Evolutionary conservation across 2,113 vertebrate species (phyloP), one percentile per base, ranked within the genome.

Genomic region (Macaca mulatta): DNA sequence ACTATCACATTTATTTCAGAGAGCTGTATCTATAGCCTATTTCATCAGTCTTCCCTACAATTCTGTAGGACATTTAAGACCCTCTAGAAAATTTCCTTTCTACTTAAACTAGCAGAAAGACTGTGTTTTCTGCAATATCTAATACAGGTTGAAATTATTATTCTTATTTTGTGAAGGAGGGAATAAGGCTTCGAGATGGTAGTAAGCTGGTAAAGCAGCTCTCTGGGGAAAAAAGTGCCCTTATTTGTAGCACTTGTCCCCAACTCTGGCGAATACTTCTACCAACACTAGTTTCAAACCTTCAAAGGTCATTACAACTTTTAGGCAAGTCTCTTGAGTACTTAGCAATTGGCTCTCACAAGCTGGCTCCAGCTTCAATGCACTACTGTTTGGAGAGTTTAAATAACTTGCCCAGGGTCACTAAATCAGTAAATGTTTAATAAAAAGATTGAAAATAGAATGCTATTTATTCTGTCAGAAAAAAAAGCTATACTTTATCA

Each of bases 31-130:
- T 82, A 17, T 67, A 50, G 72, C 9, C n/a, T 78, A 7, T 64
- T 45, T 72, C 92, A 82, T 90, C 55, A 32, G 5, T 86, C 32
- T 88, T 93, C 25, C 23, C 52, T 61, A 32, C 27, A 82, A 38
- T 32, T 95, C 20, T 78, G 2, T 78, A 81, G 59, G 32, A 48
- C 17, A 57, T 84, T 85, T 86, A 72, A 86, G 27, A 92, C 64
- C 35, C 14, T 64, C 25, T 35, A 81, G 86, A 57, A 95, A 64
- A 78, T 74, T 69, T 2, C 45, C 69, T 83, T 93, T 79, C 7
- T 79, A 52, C 72, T 91, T 84, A 93, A 97, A 95, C 50, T 61
- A 48, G 7, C 25, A 92, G 40, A 94, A 40, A 64, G 57, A 57
- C 40, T 81, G 25, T 77, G 3, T 72, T 79, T 48, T 64, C 50